Evolutionary conservation across 2,888 invertebrate genomes (phyloP), one percentile per base, ranked within the genome.

Genomic region (Amphimallon solstitiale): DNA sequence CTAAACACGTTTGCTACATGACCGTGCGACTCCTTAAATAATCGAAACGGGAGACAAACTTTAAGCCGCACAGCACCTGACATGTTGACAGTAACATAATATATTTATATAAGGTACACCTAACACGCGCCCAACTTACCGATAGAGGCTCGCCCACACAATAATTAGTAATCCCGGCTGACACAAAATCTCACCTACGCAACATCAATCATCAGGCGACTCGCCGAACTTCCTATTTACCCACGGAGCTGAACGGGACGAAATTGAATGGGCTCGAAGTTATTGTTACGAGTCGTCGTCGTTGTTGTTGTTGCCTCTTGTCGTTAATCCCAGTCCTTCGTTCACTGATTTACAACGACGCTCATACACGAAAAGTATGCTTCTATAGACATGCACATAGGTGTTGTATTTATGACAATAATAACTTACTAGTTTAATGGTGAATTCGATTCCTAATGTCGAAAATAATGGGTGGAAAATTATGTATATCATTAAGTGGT

Each of bases 161-260:
- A 71, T 72, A 74, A 74, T 74, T 74, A 74, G 74, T 74, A 74
- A 74, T 74, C 69, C 73, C 70, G 71, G 70, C 71, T 71, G 74
- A 74, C 74, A 72, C 72, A 67, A 63, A 68, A 66, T 66, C 46
- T 65, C 73, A 61, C 73, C 73, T 65, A 70, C 72, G 65, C 72
- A 45, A 15, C 63, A 66, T 69, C 65, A 63, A 69, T 69, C 69
- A 69, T 66, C 60, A n/a, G n/a, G 17, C 6, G 23, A 5, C 17
- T 40, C 43, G 23, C 43, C 23, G 23, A 19, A 60, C 60, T 65
- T 59, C 60, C 65, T 60, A 65, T 65, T 65, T 60, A 40, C 60
- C 43, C 29, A 43, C 43, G 40, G n/a, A 29, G 21, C 23, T 29
- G 23, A 23, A 23, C 23, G 14, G 6, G 23, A 17, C 34, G 51